Conservation (phyloP, 2,888 invertebrate species). For the Xestoiulus laeticollis region DNA sequence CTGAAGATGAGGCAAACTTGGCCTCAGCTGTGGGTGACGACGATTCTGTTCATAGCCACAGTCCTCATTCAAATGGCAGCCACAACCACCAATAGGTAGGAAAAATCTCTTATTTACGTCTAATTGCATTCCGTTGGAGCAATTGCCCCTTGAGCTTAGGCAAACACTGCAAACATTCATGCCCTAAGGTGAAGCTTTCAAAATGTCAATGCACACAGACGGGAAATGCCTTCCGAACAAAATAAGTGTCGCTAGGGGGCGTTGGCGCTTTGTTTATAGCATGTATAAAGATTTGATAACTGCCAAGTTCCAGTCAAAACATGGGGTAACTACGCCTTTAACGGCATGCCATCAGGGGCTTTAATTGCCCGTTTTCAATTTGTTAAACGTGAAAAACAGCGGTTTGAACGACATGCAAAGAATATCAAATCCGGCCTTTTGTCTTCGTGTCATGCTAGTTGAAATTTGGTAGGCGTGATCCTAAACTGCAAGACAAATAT, state of each 20-base stretch:
- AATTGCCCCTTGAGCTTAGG: background rate
- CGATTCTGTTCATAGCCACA: conserved; percentile 24
- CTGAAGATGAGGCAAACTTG: conserved; percentile 52
- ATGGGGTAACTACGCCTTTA: background rate
- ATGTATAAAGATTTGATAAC: background rate
- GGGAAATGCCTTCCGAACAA: background rate
- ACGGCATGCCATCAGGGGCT: background rate
- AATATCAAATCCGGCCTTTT: no score
- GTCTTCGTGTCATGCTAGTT: background rate
- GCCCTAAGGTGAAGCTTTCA: background rate
- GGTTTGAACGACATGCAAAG: background rate
- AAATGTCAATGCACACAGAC: background rate
- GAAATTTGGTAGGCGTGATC: background rate
- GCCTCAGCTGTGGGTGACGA: conserved; percentile 39
- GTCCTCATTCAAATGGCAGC: background rate
- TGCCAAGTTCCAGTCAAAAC: background rate
- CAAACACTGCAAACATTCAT: background rate
- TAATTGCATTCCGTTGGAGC: background rate
- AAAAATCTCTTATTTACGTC: background rate
- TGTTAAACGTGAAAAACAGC: background rate
- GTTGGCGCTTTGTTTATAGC: background rate
- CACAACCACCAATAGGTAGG: background rate
- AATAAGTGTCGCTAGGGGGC: background rate
- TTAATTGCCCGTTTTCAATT: background rate
- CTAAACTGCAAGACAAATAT: no score